Conservation (phyloP, 2,888 invertebrate species). For the Synanthedon vespiformis region DNA sequence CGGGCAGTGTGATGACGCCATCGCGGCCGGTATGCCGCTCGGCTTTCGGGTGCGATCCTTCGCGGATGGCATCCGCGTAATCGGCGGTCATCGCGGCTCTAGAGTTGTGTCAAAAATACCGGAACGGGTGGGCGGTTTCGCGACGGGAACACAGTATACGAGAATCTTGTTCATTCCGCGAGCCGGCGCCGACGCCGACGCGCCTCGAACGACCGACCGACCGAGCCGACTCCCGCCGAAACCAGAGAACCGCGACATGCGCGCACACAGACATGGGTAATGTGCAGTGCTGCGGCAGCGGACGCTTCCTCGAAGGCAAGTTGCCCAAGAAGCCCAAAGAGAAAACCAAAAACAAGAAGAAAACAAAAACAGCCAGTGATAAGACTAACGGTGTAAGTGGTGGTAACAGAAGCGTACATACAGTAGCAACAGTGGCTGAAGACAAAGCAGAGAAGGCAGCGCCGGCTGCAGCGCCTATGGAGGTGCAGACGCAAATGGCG, state of each 20-base stretch:
- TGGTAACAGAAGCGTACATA: constrained; percentile 38
- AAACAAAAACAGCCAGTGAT: constrained; percentile 24
- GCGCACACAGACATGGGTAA: constrained; percentile 65
- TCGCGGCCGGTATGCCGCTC: constrained; percentile 57
- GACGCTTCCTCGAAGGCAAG: constrained; percentile 53
- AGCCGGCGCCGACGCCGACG: constrained; percentile 67
- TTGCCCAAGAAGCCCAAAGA: constrained; percentile 45
- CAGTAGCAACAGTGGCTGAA: constrained; percentile 50
- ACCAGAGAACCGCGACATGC: constrained; percentile 61
- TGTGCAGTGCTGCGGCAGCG: constrained; percentile 68
- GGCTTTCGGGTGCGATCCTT: constrained; percentile 71
- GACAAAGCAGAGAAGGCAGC: constrained; percentile 41
- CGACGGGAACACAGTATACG: constrained; percentile 44
- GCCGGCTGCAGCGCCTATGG: constrained; percentile 27
- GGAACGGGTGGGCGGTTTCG: constrained; percentile 53
- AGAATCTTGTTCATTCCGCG: constrained; percentile 57
- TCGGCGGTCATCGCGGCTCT: constrained; percentile 59
- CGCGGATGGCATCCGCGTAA: constrained; percentile 66
- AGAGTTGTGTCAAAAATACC: constrained; percentile 52
- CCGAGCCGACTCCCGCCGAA: constrained; percentile 57
- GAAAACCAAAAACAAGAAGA: constrained; percentile 27
- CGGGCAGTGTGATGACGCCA: constrained; percentile 61
- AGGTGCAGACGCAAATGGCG: constrained; percentile 27
- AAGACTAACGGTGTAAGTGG: constrained; percentile 50
- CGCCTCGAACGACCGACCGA: constrained; percentile 67